phyloP scores from a whole-genome alignment of 2,797 vertebrate genomes.

The Aplochiton taeniatus region DNA sequence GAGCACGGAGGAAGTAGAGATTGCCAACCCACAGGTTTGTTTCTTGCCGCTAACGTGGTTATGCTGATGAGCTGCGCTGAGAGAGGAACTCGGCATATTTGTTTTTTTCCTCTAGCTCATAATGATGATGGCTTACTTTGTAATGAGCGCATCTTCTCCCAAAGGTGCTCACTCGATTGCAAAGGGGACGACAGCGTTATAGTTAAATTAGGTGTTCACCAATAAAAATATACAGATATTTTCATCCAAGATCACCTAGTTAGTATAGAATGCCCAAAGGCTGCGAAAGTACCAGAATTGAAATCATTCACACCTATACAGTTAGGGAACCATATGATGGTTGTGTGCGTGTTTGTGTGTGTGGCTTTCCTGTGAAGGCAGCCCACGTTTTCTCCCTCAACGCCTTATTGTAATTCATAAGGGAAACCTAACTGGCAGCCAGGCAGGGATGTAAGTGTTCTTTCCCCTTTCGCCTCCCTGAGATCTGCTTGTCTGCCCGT shows the following conservation, averaged over 20 bases:
- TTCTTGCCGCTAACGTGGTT: constrained; percentile 68
- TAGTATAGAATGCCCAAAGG: too few species aligned
- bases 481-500: constrained; percentile 32
- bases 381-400: too few species aligned
- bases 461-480: constrained; percentile 34
- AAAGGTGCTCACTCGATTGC: constrained; percentile 61
- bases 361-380: too few species aligned
- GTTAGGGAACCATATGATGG: too few species aligned
- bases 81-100: constrained; percentile 70
- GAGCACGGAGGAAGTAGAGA: constrained; percentile 66
- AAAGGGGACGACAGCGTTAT: constrained; percentile 26
- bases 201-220: too few species aligned
- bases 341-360: too few species aligned
- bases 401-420: constrained; percentile 13
- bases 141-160: constrained; percentile 68
- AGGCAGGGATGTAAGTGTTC: constrained; percentile 37
- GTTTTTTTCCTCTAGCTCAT: constrained; percentile 64
- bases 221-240: too few species aligned
- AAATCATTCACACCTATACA: too few species aligned
- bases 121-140: constrained; percentile 75
- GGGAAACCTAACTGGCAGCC: constrained; percentile 16
- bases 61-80: constrained; percentile 76
- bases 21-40: constrained; percentile 72
- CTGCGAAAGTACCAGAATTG: too few species aligned
- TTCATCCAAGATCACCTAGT: too few species aligned